A percentile compares a stretch with the other conserved stretches of the same genome.
These are phyloP conservation scores for Lordiphosa collinella DNA, from an alignment of 1,140 invertebrate genomes.

Conservation along the genomic window DNA sequence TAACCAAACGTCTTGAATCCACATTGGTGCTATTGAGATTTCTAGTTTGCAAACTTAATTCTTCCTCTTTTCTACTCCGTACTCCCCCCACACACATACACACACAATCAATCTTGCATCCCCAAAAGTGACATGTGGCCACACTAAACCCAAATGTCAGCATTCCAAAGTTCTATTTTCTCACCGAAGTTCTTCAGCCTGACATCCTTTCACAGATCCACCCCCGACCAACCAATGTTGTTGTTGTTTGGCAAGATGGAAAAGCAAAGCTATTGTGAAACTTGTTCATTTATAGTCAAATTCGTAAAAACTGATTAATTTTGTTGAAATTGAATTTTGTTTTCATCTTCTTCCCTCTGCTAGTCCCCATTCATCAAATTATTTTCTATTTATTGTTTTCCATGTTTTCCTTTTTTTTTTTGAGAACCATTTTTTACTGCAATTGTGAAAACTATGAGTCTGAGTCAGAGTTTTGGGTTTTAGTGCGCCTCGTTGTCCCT, in stretches of 20 bases:
- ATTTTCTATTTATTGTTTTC: conserved; percentile 17
- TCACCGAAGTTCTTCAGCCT: conserved; percentile 27
- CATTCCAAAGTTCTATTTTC: conserved; percentile 57
- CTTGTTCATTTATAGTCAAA: conserved; percentile 20
- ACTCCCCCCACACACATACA: conserved; percentile 4
- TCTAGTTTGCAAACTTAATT: conserved; percentile 23
- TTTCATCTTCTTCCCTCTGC: conserved; percentile 29
- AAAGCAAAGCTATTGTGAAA: conserved; percentile 42
- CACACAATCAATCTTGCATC: background rate
- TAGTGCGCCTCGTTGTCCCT: conserved; percentile 66
- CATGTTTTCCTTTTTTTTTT: conserved; percentile 14
- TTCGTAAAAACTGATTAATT: conserved; percentile 65
- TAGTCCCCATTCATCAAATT: conserved; percentile 33
- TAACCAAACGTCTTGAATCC: conserved; percentile 40
- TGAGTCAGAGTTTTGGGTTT: conserved; percentile 60
- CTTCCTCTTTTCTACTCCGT: background rate
- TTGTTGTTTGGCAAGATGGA: conserved; percentile 43
- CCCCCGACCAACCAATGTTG: no score
- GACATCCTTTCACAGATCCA: background rate
- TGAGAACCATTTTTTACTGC: conserved; percentile 11
- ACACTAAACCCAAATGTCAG: conserved; percentile 50
- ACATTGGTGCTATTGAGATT: conserved; percentile 26
- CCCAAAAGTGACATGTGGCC: conserved; percentile 23
- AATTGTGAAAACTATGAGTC: conserved; percentile 22
- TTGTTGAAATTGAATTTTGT: conserved; percentile 68